Percentiles rank a stretch among this genome's conserved stretches.
These are phyloP conservation scores for Chelonoidis abingdonii DNA, from an alignment of 2,113 vertebrate genomes.

Conservation along the genomic window DNA sequence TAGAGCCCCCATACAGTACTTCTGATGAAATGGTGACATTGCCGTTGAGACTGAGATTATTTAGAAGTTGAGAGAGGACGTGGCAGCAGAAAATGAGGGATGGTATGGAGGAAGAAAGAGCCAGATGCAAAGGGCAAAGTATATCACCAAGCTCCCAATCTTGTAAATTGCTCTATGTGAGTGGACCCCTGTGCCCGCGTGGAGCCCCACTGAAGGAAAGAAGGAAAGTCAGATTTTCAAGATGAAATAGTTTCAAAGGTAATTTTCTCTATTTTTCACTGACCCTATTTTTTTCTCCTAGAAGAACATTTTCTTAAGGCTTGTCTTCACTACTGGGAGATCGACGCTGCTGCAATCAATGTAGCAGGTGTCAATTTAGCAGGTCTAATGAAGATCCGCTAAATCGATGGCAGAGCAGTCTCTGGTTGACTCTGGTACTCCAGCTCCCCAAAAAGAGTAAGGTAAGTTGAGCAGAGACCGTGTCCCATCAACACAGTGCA, in stretches of 20 bases:
- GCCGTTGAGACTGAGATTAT: not conserved
- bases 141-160: not conserved
- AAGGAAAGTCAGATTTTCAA: constrained; percentile 2
- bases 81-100: not conserved
- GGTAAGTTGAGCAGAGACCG: no score
- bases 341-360: no score
- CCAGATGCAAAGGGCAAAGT: not conserved
- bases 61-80: not conserved
- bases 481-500: no score
- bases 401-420: no score
- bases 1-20: not conserved
- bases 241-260: not conserved
- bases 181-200: not conserved
- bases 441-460: no score
- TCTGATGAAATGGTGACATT: not conserved
- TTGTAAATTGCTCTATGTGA: not conserved
- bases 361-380: no score
- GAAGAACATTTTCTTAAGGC: constrained; percentile 11
- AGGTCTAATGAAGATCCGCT: no score
- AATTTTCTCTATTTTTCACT: constrained; percentile 13
- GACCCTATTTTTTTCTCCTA: not conserved
- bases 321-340: no score
- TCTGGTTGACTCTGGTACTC: no score
- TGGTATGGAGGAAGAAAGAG: not conserved
- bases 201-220: not conserved